Evolutionary conservation across 2,797 vertebrate species (phyloP).

Genomic region (Coregonus ussuriensis): DNA sequence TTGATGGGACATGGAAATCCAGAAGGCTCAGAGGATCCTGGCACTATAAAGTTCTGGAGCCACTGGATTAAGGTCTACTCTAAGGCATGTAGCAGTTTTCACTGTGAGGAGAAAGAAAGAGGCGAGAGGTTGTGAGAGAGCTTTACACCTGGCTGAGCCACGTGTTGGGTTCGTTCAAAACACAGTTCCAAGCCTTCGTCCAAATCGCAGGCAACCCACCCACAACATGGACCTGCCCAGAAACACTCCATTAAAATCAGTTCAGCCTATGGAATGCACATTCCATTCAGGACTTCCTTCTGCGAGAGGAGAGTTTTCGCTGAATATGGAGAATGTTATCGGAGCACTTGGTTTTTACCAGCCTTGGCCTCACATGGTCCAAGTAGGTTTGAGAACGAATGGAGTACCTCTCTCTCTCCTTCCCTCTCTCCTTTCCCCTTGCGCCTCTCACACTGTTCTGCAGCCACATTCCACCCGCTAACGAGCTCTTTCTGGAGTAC

Average conservation of each 20-base stretch:
- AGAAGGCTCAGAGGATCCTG: no score
- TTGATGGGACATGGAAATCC: no score
- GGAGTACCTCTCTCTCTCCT: not conserved
- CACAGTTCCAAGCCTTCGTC: no score
- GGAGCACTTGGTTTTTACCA: no score
- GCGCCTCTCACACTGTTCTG: not conserved
- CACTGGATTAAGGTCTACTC: no score
- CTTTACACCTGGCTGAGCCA: not conserved
- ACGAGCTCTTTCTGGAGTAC: not conserved
- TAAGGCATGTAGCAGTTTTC: no score
- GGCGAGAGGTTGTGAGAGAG: not conserved
- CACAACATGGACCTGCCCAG: not conserved
- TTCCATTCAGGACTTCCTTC: constrained; percentile 6
- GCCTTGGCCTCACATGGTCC: no score
- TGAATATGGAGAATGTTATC: no score
- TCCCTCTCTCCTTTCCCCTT: not conserved
- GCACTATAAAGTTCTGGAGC: no score
- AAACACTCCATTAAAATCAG: constrained; percentile 1
- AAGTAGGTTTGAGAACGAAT: no score
- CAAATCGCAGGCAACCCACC: not conserved
- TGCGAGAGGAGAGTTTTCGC: not conserved
- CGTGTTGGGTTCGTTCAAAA: no score
- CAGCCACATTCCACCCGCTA: not conserved
- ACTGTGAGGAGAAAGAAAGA: not conserved
- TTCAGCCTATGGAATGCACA: constrained; percentile 3